Percentiles rank a stretch among this genome's conserved stretches.
phyloP scores from a whole-genome alignment of 2,797 vertebrate species.

The Phoxinus dragarum region DNA sequence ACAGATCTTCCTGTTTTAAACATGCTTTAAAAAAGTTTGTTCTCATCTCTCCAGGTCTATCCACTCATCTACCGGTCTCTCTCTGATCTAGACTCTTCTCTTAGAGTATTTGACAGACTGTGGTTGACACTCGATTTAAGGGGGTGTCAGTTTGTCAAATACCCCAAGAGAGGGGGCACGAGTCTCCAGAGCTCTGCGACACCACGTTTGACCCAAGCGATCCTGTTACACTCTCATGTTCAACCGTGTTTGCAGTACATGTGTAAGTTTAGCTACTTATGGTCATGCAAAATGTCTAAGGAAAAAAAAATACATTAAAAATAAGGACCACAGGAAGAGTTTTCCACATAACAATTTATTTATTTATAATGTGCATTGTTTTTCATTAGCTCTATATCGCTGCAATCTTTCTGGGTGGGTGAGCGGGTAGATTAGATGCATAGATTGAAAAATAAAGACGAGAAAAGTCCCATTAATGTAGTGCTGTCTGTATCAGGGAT shows the following conservation, averaged over 20 bases:
- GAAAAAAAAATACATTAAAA: not conserved
- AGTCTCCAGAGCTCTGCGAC: constrained; percentile 59
- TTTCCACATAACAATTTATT: not conserved
- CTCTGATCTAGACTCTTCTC: constrained; percentile 78
- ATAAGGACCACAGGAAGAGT: not conserved
- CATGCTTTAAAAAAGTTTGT: not conserved
- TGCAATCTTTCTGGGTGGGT: not conserved
- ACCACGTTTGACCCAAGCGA: not conserved
- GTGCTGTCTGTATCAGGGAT: not conserved
- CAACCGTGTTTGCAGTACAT: not conserved
- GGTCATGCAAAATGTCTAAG: not conserved
- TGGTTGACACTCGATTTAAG: constrained; percentile 92
- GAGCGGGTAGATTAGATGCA: not conserved
- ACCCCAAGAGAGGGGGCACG: constrained; percentile 96
- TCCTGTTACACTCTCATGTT: constrained; percentile 1
- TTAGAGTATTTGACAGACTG: constrained; percentile 99
- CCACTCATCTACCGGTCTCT: not conserved
- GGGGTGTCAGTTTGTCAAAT: constrained; percentile 99
- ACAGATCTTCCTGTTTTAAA: not conserved
- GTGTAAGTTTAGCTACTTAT: not conserved
- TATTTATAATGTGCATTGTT: not conserved
- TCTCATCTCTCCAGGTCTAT: constrained; percentile 59
- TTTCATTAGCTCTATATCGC: not conserved
- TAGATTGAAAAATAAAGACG: not conserved
- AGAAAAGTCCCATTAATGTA: not conserved